Percentiles rank a stretch among this genome's conserved stretches.
Conservation (phyloP, 2,888 invertebrate genomes). For the Patella caerulea region DNA sequence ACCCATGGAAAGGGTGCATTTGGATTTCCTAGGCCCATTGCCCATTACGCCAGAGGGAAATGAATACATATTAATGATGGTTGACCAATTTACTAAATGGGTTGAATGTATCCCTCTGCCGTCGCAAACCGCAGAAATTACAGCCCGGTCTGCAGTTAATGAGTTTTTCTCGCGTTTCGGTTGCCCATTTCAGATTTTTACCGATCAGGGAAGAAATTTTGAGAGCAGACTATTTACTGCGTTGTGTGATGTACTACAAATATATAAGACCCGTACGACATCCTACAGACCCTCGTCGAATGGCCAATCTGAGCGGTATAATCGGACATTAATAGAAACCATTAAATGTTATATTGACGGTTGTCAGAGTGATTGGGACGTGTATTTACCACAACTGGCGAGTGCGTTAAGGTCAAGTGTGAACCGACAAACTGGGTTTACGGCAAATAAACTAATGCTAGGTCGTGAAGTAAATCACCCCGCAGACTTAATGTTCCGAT, state of each 20-base stretch:
- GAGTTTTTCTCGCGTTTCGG: too few relatives aligned
- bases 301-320: constrained; percentile 14
- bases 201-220: too few relatives aligned
- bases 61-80: neutral
- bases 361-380: constrained; percentile 25
- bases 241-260: neutral
- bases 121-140: neutral
- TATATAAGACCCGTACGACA: neutral
- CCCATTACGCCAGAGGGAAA: neutral
- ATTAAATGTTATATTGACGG: neutral
- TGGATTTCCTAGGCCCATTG: neutral
- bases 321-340: constrained; percentile 9
- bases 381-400: constrained; percentile 24
- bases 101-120: neutral
- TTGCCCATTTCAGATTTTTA: too few relatives aligned
- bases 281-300: constrained; percentile 5
- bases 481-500: too few relatives aligned
- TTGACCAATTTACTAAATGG: neutral
- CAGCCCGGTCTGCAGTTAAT: too few relatives aligned
- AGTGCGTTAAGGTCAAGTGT: constrained; percentile 27
- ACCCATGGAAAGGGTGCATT: neutral
- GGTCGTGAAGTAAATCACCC: constrained; percentile 23
- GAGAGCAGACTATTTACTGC: neutral
- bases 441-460: constrained; percentile 35
- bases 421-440: constrained; percentile 32